Base-by-base conservation (phyloP, 2,797 vertebrate species). In the Orientallactaga sibirica region DNA sequence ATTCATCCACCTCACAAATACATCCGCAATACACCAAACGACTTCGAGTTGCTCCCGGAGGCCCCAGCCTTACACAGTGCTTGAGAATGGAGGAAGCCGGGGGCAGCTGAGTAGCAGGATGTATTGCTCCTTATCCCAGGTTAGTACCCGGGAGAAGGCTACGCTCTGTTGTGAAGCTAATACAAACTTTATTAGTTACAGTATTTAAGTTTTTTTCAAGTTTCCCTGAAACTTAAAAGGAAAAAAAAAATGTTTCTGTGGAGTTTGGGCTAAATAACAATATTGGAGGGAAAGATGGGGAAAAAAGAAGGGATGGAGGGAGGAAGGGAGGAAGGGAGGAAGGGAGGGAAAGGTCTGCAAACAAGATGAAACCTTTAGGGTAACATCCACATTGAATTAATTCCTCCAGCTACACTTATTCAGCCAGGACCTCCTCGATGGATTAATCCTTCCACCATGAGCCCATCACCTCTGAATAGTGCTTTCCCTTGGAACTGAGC, bases 201-300 rank as follows among this genome's bases (percentile, higher is more conserved):
- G 6, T 48, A 86, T 82, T 90, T 88, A 37, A 37, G 11, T 52
- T 52, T 52, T 52, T 52, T 52, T 52, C 11, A 52, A 52, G 7
- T 12, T 52, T 52, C 52, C 52, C 52, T 52, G 11, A 52, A 52
- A 52, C 7, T 7, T 52, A 52, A 12, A 52, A 52, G 52, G 52
- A 12, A 52, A 58, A 41, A 83, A 91, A 95, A 93, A 25, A 10
- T 10, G 16, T 74, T 89, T 4, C 64, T 74, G 8, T 58, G 25
- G 80, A 73, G 11, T 24, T 94, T 76, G 62, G 86, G 29, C 68
- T 86, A 94, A 80, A 62, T 14, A n/a, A 75, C 62, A 91, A 91
- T 79, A 76, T 77, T 90, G 33, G 12, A 58, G 55, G 55, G 55
- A 16, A 58, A 14, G 27, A 15, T 18, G 14, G 71, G 37, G n/a